phyloP scores from a whole-genome alignment of 2,888 invertebrate genomes.

The Ophion ventricosus region DNA sequence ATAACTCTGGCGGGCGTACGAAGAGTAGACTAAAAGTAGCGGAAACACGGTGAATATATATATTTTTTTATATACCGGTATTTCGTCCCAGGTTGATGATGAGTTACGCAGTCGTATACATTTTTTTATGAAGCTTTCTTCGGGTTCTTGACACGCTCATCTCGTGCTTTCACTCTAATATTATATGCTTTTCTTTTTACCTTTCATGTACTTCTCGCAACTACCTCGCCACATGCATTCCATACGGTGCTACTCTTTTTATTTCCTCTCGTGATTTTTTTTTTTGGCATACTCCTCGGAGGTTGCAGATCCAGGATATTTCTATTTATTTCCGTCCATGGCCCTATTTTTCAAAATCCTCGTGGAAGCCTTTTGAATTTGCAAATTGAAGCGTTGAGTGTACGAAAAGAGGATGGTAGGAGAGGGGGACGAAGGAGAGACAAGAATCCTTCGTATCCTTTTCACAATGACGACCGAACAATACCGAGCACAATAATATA shows the following conservation, averaged over 20 bases:
- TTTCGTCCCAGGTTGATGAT: slow-evolving; percentile 40
- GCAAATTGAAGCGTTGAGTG: not conserved
- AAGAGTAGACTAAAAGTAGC: not conserved
- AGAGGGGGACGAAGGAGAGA: too few relatives aligned
- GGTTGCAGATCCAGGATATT: not conserved
- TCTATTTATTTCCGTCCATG: not conserved
- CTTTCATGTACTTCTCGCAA: not conserved
- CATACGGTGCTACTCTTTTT: not conserved
- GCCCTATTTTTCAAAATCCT: not conserved
- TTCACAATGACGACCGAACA: slow-evolving; percentile 19
- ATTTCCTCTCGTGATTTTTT: not conserved
- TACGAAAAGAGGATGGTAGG: not conserved
- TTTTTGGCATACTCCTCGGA: not conserved
- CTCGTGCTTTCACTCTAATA: slow-evolving; percentile 10
- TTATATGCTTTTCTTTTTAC: not conserved
- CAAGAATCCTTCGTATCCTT: slow-evolving; percentile 6
- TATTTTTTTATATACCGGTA: not conserved
- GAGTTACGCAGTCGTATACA: slow-evolving; percentile 42
- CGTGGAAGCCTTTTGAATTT: not conserved
- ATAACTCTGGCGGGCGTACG: not conserved
- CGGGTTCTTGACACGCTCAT: slow-evolving; percentile 23
- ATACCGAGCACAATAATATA: not conserved
- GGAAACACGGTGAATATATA: not conserved
- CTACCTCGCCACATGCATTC: not conserved
- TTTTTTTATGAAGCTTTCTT: slow-evolving; percentile 50